Conservation (phyloP, 1,140 invertebrate genomes). For the Drosophila pseudoananassae region DNA sequence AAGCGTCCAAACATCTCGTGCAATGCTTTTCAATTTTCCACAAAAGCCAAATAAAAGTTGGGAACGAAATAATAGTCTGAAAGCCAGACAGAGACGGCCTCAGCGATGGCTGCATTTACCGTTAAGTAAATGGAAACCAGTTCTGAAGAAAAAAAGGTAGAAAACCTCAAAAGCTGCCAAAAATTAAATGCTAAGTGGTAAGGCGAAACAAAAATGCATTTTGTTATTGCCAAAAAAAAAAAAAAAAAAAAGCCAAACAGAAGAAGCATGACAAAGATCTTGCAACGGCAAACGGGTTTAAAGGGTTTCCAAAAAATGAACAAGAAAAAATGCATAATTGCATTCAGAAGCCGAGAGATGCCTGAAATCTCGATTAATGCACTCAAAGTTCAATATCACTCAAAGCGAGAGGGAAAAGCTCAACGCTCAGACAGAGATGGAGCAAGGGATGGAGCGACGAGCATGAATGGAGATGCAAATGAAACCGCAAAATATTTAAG, state of each 20-base stretch:
- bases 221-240: conserved; percentile 5
- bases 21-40: conserved; percentile 74
- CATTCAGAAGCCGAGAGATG: conserved; percentile 33
- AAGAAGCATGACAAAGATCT: conserved; percentile 24
- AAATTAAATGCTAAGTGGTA: conserved; percentile 49
- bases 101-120: conserved; percentile 42
- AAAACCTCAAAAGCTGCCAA: conserved; percentile 33
- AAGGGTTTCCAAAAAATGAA: conserved; percentile 16
- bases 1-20: conserved; percentile 53
- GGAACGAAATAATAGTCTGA: conserved; percentile 38
- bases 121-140: conserved; percentile 53
- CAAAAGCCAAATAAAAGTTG: conserved; percentile 68
- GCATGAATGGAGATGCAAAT: conserved; percentile 44
- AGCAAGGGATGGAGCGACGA: background rate
- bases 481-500: conserved; percentile 51
- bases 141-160: conserved; percentile 35
- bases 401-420: background rate
- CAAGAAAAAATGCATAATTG: conserved; percentile 1
- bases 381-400: conserved; percentile 22
- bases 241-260: background rate
- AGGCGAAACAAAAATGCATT: conserved; percentile 42
- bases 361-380: conserved; percentile 1
- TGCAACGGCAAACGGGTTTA: conserved; percentile 43
- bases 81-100: conserved; percentile 18
- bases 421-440: background rate